Base-by-base conservation (phyloP, 2,888 invertebrate species). In the Anthophora plumipes region DNA sequence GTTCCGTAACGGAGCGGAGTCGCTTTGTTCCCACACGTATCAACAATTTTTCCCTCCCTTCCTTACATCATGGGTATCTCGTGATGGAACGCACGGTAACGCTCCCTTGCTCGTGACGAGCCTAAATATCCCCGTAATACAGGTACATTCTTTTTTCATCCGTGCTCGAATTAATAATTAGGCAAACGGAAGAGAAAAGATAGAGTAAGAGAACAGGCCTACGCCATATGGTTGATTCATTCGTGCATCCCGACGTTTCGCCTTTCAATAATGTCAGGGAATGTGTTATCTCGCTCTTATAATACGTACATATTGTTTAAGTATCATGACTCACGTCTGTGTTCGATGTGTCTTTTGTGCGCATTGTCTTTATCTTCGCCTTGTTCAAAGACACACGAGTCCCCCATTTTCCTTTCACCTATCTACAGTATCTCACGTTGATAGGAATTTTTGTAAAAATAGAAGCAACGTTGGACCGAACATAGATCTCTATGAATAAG, bases 341-440 rank as follows among this genome's bases (percentile, higher is more conserved):
- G 50, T 61, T 43, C 48, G 37, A 39, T 37, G 8, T 48, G 1
- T 31, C 25, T 61, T 68, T 77, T 77, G 68, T 68, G 68, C 43
- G 8, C 41, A n/a, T 31, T 11, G 31, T 77, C 67, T 76, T 68
- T n/a, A n/a, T 68, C 8, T 20, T 57, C 39, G 50, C 20, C 20
- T 3, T 17, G 22, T 39, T 54, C 48, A 60, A n/a, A 73, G 59
- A 46, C 17, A 73, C 20, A 11, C 61, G 7, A 64, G 59, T 59
- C 14, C 4, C n/a, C 31, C 48, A 41, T 61, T 79, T 81, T 67
- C 80, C 81, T 81, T 81, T 79, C 81, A 81, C 70, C 55, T 70
- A 37, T 37, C 48, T 39, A 22, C 2, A 25, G 0, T 39, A 9
- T 41, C 12, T 8, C 14, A 11, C 2, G 43, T 48, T 25, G 46